phyloP scores from a whole-genome alignment of 2,888 invertebrate genomes.

The Venustoraphidia nigricollis region DNA sequence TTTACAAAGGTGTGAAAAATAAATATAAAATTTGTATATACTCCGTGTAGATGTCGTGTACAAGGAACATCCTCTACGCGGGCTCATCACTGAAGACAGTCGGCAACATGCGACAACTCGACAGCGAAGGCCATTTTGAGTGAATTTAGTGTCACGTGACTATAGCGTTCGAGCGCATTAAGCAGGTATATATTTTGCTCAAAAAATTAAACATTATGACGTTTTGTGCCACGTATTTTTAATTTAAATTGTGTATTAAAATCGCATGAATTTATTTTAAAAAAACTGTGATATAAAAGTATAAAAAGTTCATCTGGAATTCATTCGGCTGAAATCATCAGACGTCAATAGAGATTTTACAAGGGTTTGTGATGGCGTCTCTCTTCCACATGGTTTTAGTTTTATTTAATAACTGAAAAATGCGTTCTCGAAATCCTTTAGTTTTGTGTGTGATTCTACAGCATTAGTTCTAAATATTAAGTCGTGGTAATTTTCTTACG shows the following conservation, averaged over 20 bases:
- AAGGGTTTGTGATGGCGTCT: constrained; percentile 60
- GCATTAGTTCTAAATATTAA: neutral
- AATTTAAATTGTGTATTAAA: neutral
- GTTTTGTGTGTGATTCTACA: neutral
- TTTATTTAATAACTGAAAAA: constrained; percentile 11
- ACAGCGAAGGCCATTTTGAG: constrained; percentile 9
- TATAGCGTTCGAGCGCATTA: constrained; percentile 48
- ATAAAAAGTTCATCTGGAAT: constrained; percentile 24
- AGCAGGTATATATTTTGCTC: constrained; percentile 40
- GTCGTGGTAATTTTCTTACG: neutral
- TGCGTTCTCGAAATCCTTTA: neutral
- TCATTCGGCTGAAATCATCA: constrained; percentile 19
- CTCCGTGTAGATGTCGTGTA: too few species aligned
- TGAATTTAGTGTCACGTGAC: constrained; percentile 10
- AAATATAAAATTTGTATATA: too few species aligned
- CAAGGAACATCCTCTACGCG: too few species aligned
- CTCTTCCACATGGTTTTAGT: constrained; percentile 43
- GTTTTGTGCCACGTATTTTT: constrained; percentile 2
- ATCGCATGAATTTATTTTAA: neutral
- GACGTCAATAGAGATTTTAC: constrained; percentile 47
- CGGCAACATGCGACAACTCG: too few species aligned
- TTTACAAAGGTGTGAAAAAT: too few species aligned
- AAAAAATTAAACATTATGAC: neutral
- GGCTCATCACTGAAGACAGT: too few species aligned
- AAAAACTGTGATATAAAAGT: neutral